These are phyloP conservation scores for Borostomias antarcticus DNA, from an alignment of 2,797 vertebrate genomes.

Conservation along the genomic window DNA sequence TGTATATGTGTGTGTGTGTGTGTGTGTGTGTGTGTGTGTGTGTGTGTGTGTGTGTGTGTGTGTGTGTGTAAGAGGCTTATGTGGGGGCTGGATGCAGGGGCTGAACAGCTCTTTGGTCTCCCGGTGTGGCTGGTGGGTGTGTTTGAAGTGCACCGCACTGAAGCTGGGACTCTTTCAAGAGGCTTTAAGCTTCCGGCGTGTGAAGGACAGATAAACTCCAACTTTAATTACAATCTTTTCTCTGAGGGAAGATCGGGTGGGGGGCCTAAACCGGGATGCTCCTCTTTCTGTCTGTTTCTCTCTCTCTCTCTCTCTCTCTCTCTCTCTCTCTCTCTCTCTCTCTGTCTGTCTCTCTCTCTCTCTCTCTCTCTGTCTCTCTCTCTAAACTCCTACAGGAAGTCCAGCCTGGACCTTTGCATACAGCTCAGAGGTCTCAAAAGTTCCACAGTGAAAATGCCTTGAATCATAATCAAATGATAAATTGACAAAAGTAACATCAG, in stretches of 20 bases:
- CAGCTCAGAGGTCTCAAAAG: constrained; percentile 20
- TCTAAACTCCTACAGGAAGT: constrained; percentile 47
- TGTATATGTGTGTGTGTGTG: constrained; percentile 32
- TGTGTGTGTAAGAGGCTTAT: constrained; percentile 66
- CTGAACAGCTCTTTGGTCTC: constrained; percentile 57
- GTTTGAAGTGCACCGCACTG: constrained; percentile 57
- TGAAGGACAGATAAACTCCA: constrained; percentile 84
- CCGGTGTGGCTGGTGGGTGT: constrained; percentile 56
- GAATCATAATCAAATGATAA: constrained; percentile 30
- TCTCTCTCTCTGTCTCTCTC: constrained; percentile 13
- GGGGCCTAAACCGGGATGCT: constrained; percentile 51
- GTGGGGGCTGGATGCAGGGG: constrained; percentile 60
- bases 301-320: constrained; percentile 23
- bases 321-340: constrained; percentile 19
- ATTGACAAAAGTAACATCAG: constrained; percentile 32
- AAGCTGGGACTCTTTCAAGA: constrained; percentile 78
- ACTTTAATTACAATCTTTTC: constrained; percentile 78
- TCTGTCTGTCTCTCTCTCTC: constrained; percentile 17
- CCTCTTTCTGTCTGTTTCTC: constrained; percentile 27
- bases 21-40: constrained; percentile 31
- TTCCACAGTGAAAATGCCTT: constrained; percentile 20
- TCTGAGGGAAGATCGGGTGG: constrained; percentile 72
- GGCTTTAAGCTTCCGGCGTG: constrained; percentile 81
- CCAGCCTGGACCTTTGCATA: constrained; percentile 30
- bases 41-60: constrained; percentile 13